Evolutionary conservation across 23 tunicate genomes (phyloP), one percentile per base, ranked within the genome.

Genomic region (Phallusia fumigata): DNA sequence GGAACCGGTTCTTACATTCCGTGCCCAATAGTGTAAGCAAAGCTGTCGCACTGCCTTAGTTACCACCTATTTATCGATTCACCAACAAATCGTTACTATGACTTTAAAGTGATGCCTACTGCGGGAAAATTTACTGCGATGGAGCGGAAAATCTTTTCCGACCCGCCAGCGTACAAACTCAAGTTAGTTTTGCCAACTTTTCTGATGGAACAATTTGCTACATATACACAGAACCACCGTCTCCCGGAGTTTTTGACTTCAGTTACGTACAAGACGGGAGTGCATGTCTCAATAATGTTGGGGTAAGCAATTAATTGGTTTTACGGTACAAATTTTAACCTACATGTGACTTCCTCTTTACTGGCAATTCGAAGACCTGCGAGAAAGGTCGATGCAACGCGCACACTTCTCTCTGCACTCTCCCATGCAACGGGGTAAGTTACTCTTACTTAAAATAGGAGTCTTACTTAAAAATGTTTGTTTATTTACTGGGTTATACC

Each of bases 361-460:
- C 47, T 10, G 47, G 10, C 47, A 40, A 5, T 10, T 40, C 10
- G 47, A 3, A 40, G 47, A 40, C 10, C 47, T 40, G 47, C 10
- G 47, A 40, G 8, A 40, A 40, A 10, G 47, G 47, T 10, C 5
- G 10, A 40, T 40, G 47, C 10, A 10, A 40, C 47, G 1, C 28
- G 28, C 26, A 24, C 13, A 13, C 16, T 3, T 58, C 69, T 24
- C 28, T 58, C 28, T 58, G 69, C 28, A 13, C 11, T 3, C 3
- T 3, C 69, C 16, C 69, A 58, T 58, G 69, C 28, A 58, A 58
- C 69, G 69, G 69, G 69, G 69, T 58, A 58, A 58, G 69, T 40
- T 40, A 3, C 47, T 10, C 47, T 40, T 40, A 40, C 47, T 40
- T 40, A 5, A 40, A 40, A 40, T 3, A 40, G 8, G 5, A 3